phyloP scores from a whole-genome alignment of 2,797 vertebrate species.

The Corythornis leucogaster region DNA sequence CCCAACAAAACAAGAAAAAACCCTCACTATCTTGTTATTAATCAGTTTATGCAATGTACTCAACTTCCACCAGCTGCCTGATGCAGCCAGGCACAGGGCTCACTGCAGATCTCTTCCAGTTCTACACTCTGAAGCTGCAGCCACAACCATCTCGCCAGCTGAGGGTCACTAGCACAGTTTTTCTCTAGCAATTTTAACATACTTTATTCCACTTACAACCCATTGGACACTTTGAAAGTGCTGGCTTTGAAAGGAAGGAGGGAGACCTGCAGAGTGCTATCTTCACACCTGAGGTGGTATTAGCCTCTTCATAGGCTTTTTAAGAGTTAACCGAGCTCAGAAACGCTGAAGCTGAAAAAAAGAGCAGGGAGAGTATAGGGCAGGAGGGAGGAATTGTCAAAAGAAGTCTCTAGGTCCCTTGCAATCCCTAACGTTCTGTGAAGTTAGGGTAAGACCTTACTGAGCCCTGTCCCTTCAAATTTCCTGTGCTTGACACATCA shows the following conservation, averaged over 20 bases:
- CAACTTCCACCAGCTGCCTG: neutral
- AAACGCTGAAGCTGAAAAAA: slow-evolving; percentile 8
- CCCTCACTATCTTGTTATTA: neutral
- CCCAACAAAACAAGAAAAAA: neutral
- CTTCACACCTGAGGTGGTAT: neutral
- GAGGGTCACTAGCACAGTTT: neutral
- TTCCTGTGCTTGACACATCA: slow-evolving; percentile 66
- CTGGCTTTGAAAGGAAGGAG: neutral
- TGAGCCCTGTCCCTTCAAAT: slow-evolving; percentile 37
- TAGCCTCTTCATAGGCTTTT: neutral
- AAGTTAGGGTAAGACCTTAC: slow-evolving; percentile 39
- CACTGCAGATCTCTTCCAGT: neutral
- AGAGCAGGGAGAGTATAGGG: neutral
- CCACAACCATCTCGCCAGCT: neutral
- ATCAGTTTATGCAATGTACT: neutral
- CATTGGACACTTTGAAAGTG: neutral
- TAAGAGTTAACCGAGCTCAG: slow-evolving; percentile 45
- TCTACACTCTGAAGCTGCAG: neutral
- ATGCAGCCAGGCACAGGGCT: neutral
- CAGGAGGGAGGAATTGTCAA: slow-evolving; percentile 3
- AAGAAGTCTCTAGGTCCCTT: neutral
- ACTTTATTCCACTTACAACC: neutral
- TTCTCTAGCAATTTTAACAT: neutral
- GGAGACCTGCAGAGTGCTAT: neutral
- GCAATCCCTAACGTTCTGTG: no score